phyloP scores from a whole-genome alignment of 2,797 vertebrate genomes.

The Rhyacichthys aspro region DNA sequence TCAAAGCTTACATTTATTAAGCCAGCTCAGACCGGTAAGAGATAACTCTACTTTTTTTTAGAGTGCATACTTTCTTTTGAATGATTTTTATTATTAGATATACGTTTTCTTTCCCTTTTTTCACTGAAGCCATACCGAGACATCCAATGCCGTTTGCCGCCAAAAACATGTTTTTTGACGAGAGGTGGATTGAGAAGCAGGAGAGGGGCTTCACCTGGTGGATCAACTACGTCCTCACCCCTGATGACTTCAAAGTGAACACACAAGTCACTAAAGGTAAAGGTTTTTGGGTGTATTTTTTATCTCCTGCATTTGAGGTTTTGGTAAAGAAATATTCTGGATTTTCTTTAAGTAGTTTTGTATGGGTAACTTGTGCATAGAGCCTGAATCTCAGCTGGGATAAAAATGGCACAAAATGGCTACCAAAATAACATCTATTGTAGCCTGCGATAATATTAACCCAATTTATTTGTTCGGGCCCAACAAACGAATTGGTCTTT shows the following conservation, averaged over 20 bases:
- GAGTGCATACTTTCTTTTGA: background rate
- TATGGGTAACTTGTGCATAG: too few species aligned
- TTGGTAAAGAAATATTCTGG: too few species aligned
- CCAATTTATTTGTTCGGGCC: too few species aligned
- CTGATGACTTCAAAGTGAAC: slow-evolving; percentile 92
- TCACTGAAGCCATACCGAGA: slow-evolving; percentile 85
- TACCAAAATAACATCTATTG: too few species aligned
- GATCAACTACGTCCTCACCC: slow-evolving; percentile 96
- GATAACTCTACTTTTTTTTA: background rate
- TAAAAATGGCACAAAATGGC: too few species aligned
- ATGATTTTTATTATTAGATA: too few species aligned
- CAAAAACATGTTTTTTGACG: slow-evolving; percentile 97
- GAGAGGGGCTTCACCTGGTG: slow-evolving; percentile 94
- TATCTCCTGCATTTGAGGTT: background rate
- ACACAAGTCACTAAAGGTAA: slow-evolving; percentile 87
- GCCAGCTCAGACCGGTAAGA: slow-evolving; percentile 84
- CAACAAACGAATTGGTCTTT: too few species aligned
- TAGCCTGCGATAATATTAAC: too few species aligned
- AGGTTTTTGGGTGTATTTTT: background rate
- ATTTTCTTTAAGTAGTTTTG: too few species aligned
- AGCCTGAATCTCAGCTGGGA: too few species aligned
- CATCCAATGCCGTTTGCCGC: slow-evolving; percentile 96
- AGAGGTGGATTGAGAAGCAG: slow-evolving; percentile 97
- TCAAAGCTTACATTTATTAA: slow-evolving; percentile 87
- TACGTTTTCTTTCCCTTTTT: background rate